Percentiles rank a stretch among this genome's conserved stretches.
Conservation (phyloP, 1,140 invertebrate genomes). For the Tetranychus urticae region DNA sequence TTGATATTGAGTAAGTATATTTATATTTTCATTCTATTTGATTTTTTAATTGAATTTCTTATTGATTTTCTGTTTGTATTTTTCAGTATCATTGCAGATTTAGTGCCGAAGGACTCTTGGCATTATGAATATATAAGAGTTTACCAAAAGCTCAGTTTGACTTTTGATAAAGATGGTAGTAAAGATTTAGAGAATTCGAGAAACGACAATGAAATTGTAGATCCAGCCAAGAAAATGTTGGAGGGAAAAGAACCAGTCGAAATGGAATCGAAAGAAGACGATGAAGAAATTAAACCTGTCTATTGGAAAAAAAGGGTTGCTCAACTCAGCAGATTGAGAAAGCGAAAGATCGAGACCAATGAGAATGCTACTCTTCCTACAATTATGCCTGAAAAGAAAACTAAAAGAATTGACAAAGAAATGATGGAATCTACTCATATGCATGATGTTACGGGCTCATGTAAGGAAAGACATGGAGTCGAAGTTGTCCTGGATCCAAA, state of each 20-base stretch:
- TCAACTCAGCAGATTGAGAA: slow-evolving; percentile 72
- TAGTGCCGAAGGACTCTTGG: slow-evolving; percentile 53
- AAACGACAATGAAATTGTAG: neutral
- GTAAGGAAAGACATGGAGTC: slow-evolving; percentile 28
- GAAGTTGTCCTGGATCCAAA: slow-evolving; percentile 90
- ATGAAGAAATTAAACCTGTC: slow-evolving; percentile 59
- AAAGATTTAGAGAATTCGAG: slow-evolving; percentile 9
- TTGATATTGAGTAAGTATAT: slow-evolving; percentile 18
- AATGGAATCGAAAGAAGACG: slow-evolving; percentile 33
- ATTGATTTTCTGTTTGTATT: slow-evolving; percentile 3
- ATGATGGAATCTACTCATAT: slow-evolving; percentile 95
- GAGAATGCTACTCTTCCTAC: slow-evolving; percentile 78
- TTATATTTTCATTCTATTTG: neutral
- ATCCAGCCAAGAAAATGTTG: slow-evolving; percentile 3
- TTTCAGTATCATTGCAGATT: slow-evolving; percentile 47
- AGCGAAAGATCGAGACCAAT: slow-evolving; percentile 80
- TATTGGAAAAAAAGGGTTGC: slow-evolving; percentile 86
- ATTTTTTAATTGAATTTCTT: neutral
- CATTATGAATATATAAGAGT: slow-evolving; percentile 62
- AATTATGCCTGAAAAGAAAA: slow-evolving; percentile 77
- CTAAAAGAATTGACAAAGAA: slow-evolving; percentile 55
- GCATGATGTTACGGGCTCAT: slow-evolving; percentile 48
- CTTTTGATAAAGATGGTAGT: neutral
- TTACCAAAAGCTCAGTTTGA: slow-evolving; percentile 63
- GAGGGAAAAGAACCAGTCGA: slow-evolving; percentile 24